Evolutionary conservation across 2,888 invertebrate genomes (phyloP).

Genomic region (Eupithecia abbreviata): DNA sequence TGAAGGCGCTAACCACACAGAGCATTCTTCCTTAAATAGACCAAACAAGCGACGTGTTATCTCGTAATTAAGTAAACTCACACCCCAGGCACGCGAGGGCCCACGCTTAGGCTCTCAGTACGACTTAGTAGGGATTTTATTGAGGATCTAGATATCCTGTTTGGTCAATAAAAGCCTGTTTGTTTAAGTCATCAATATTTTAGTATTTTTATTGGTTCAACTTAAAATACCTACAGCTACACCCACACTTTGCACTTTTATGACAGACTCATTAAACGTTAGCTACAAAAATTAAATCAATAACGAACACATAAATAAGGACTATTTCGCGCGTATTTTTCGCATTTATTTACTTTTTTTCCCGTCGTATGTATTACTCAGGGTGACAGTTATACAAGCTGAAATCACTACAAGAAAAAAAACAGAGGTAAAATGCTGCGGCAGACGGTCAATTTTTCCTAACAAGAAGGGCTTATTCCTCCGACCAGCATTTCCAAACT

Average conservation of each 20-base stretch:
- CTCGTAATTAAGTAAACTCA: constrained; percentile 62
- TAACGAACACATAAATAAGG: neutral
- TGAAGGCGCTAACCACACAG: constrained; percentile 5
- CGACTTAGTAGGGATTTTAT: constrained; percentile 7
- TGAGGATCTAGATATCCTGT: neutral
- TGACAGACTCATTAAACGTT: neutral
- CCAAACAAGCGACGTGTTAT: constrained; percentile 40
- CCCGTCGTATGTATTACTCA: no score
- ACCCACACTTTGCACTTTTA: neutral
- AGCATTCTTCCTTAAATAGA: constrained; percentile 30
- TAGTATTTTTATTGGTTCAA: neutral
- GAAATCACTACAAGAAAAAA: neutral
- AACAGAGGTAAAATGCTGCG: neutral
- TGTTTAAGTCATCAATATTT: neutral
- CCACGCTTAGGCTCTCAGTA: constrained; percentile 44
- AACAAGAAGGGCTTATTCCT: no score
- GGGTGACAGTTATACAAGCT: neutral
- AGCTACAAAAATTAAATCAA: neutral
- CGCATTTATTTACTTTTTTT: no score
- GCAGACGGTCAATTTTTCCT: no score
- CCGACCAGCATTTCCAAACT: no score
- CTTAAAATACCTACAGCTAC: neutral
- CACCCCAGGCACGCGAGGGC: constrained; percentile 46
- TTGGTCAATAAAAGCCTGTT: neutral
- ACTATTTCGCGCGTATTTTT: no score